Evolutionary conservation across 2,888 invertebrate genomes (phyloP).

Genomic region (Tipula lateralis): DNA sequence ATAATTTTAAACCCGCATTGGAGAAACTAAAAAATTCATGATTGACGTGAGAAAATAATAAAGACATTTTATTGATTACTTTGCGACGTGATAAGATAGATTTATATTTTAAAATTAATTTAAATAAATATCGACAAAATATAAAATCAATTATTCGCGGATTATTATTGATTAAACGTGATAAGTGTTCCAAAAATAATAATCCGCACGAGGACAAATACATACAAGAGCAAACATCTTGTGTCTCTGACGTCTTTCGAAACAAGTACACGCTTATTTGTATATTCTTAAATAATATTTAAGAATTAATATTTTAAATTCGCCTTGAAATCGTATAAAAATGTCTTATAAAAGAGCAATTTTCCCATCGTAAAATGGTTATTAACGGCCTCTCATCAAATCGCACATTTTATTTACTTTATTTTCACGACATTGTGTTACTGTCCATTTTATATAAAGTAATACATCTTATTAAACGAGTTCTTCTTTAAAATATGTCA

Average conservation of each 20-base stretch:
- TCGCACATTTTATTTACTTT: neutral
- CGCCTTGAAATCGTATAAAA: neutral
- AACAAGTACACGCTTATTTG: neutral
- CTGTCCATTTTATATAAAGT: too few relatives aligned
- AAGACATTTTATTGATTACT: neutral
- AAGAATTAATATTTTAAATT: neutral
- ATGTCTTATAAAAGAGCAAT: neutral
- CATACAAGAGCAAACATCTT: neutral
- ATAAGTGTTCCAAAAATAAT: neutral
- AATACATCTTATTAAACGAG: too few relatives aligned
- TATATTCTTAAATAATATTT: neutral
- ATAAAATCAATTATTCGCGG: neutral
- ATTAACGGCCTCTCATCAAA: neutral
- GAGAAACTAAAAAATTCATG: neutral
- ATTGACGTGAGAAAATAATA: neutral
- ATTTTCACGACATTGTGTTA: neutral
- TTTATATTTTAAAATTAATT: neutral
- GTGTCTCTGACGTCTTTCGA: neutral
- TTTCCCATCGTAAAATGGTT: neutral
- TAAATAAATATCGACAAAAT: neutral
- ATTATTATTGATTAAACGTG: neutral
- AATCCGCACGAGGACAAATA: neutral
- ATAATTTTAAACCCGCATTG: neutral
- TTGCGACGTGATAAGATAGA: neutral
- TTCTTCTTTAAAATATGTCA: neutral